phyloP scores from a whole-genome alignment of 2,797 vertebrate genomes.

The Sandelia bainsii region DNA sequence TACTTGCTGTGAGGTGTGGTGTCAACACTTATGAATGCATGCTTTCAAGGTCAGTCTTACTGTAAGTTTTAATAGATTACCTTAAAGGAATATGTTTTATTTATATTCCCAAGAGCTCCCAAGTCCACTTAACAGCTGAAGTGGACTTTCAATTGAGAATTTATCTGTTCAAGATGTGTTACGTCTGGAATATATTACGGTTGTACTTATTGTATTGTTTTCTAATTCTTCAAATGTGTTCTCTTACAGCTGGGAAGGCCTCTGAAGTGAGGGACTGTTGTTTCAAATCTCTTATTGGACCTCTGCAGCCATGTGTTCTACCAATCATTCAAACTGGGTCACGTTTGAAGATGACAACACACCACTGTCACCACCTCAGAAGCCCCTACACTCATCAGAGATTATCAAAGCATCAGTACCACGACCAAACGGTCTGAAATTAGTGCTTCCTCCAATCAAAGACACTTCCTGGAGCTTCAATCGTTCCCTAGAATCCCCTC shows the following conservation, averaged over 20 bases:
- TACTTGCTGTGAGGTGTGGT: conserved; percentile 14
- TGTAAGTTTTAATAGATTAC: conserved; percentile 45
- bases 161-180: conserved; percentile 14
- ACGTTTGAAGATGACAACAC: conserved; percentile 95
- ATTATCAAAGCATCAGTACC: conserved; percentile 82
- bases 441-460: conserved; percentile 86
- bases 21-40: conserved; percentile 38
- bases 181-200: background rate
- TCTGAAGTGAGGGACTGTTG: conserved; percentile 34
- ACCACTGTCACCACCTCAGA: conserved; percentile 86
- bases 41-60: conserved; percentile 44
- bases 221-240: conserved; percentile 34
- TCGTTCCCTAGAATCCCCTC: conserved; percentile 88
- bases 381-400: conserved; percentile 71
- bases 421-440: conserved; percentile 91
- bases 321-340: conserved; percentile 95
- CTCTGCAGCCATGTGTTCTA: conserved; percentile 89
- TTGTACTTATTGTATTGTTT: background rate
- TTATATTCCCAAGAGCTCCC: conserved; percentile 28
- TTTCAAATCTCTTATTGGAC: conserved; percentile 17
- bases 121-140: conserved; percentile 6
- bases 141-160: conserved; percentile 19
- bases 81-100: conserved; percentile 50
- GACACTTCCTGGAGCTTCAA: conserved; percentile 86
- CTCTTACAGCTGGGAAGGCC: conserved; percentile 61